A percentile compares a stretch with the other conserved stretches of the same genome.
These are phyloP conservation scores for Mactra quadrangularis DNA, from an alignment of 1,140 invertebrate species.

Conservation along the genomic window DNA sequence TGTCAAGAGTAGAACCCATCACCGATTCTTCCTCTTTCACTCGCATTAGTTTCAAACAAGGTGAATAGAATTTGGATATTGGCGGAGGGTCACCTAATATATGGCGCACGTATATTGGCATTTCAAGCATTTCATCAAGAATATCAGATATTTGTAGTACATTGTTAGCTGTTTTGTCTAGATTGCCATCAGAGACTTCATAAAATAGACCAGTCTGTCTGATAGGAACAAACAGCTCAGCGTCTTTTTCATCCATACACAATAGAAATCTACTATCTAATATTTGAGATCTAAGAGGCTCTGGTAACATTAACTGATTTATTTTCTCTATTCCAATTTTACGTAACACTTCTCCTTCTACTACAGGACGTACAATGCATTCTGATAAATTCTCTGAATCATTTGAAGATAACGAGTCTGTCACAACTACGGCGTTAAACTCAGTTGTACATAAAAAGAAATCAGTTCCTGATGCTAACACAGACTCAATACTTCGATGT, in stretches of 20 bases:
- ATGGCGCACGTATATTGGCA: conserved; percentile 55
- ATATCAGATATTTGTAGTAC: conserved; percentile 50
- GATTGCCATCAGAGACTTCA: conserved; percentile 56
- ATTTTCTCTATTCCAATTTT: conserved; percentile 50
- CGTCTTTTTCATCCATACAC: conserved; percentile 55
- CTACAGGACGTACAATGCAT: conserved; percentile 32
- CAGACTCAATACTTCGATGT: conserved; percentile 37
- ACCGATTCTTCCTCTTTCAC: conserved; percentile 57
- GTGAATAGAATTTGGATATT: conserved; percentile 52
- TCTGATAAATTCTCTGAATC: not conserved
- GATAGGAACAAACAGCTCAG: conserved; percentile 39
- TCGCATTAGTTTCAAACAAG: conserved; percentile 45
- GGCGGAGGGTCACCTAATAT: conserved; percentile 59
- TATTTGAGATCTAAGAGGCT: not conserved
- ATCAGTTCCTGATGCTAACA: not conserved
- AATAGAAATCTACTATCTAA: conserved; percentile 31
- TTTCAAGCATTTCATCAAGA: conserved; percentile 55
- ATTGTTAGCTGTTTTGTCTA: conserved; percentile 42
- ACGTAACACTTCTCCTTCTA: conserved; percentile 52
- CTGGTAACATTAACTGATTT: conserved; percentile 48
- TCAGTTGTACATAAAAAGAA: conserved; percentile 60
- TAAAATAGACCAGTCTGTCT: conserved; percentile 53
- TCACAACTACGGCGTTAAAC: conserved; percentile 47
- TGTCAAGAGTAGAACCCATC: conserved; percentile 56
- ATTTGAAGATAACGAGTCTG: not conserved